phyloP scores from a whole-genome alignment of 2,888 invertebrate species.

The Exocentrus adspersus region DNA sequence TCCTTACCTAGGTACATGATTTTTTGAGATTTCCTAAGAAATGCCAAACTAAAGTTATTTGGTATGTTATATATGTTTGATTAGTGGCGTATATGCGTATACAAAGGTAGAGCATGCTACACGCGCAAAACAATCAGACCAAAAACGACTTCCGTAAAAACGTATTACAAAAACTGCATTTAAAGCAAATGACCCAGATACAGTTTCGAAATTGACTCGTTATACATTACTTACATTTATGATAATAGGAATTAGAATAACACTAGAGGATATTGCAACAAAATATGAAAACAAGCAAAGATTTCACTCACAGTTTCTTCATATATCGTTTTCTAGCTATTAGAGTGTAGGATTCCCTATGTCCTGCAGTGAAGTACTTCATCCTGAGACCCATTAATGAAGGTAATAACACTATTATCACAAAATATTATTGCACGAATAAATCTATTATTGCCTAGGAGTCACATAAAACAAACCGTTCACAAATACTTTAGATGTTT shows the following conservation, averaged over 20 bases:
- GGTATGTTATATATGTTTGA: too few species aligned
- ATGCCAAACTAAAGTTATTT: too few species aligned
- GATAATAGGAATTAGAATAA: constrained; percentile 23
- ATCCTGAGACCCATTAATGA: constrained; percentile 58
- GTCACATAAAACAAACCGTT: constrained; percentile 16
- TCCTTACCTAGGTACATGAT: too few species aligned
- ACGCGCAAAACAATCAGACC: constrained; percentile 34
- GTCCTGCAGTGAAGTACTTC: constrained; percentile 70
- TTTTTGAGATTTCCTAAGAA: too few species aligned
- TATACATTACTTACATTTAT: constrained; percentile 13
- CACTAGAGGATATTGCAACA: constrained; percentile 28
- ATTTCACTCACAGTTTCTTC: constrained; percentile 73
- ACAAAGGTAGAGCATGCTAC: too few species aligned
- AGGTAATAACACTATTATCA: constrained; percentile 41
- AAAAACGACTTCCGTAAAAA: constrained; percentile 36
- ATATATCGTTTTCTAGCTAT: constrained; percentile 72
- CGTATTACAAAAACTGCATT: constrained; percentile 31
- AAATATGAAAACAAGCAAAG: constrained; percentile 19
- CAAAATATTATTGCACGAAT: constrained; percentile 32
- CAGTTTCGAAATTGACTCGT: constrained; percentile 17
- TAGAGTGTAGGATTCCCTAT: constrained; percentile 72
- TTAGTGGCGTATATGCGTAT: too few species aligned
- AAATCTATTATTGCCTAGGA: neutral
- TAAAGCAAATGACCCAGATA: constrained; percentile 35
- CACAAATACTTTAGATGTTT: constrained; percentile 6